Evolutionary conservation across 2,797 vertebrate genomes (phyloP), one percentile per base, ranked within the genome.

Genomic region (Cyclura pinguis): DNA sequence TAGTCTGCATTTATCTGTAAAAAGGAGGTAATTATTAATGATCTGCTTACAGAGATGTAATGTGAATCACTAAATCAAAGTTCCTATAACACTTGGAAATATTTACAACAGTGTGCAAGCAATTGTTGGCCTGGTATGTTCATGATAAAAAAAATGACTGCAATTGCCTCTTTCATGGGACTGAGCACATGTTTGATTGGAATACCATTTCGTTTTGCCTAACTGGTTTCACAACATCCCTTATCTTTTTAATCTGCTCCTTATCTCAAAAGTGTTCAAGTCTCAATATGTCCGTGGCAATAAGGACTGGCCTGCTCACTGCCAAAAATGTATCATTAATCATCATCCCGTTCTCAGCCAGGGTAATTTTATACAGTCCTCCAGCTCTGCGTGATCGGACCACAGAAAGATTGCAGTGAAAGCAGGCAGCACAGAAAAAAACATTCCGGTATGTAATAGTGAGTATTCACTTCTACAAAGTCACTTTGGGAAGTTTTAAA

Each of bases 191-290:
- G 0, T 90, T 94, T 95, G 96, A 88, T 88, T 92, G 93, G 77
- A 13, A 93, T 84, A 89, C 88, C 89, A 27, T 91, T 87, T 90
- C 72, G 42, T 90, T 87, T 88, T 92, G 88, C 24, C 80, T 59
- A 86, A 80, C 10, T 62, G 80, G 88, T 89, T 88, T 74, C 93
- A 87, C 92, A 92, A 91, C 69, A 82, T 88, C 72, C 80, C 69
- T 92, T 92, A 80, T 90, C 91, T 95, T 92, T 91, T 89, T 90
- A 85, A 91, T 95, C 90, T 94, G 90, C 80, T 76, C 92, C 91
- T 94, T 95, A 94, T 95, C 91, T 93, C 0, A 2, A 93, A 77
- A 81, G 2, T 81, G 84, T 80, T 47, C 74, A 91, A 92, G 73
- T 90, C 72, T 89, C 72, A 93, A 80, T 95, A 27, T 13, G 59